Evolutionary conservation across 1,140 invertebrate species (phyloP), one percentile per base, ranked within the genome.

Genomic region (Brachionus rotundiformis): DNA sequence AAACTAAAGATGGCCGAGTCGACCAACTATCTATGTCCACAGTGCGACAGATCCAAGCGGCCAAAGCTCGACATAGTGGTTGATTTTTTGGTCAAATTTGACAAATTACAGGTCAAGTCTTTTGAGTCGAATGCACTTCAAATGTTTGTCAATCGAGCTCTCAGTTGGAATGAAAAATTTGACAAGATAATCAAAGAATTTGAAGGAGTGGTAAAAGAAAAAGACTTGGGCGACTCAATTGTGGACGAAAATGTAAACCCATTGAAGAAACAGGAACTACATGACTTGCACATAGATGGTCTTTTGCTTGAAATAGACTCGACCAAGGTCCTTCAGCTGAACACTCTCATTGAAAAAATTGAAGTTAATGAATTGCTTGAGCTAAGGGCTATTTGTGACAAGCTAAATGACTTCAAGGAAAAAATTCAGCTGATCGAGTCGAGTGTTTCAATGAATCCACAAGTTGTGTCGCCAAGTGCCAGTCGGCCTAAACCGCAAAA

Each of bases 11-110:
- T 79, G 76, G 63, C 63, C 33, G 63, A 68, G 8, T 68, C 63
- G n/a, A 36, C 63, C 16, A 36, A 36, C 8, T 68, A 33, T 36
- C n/a, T 68, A 16, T 79, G 76, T 27, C n/a, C 33, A 10, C n/a
- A 23, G 19, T 79, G 76, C 25, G 76, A 63, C 23, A 19, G 76
- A 23, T 79, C 76, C 23, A 79, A 79, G 13, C n/a, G 76, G 16
- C 76, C 76, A 16, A 79, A 63, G 11, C 27, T 79, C 1, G 76
- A 54, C 27, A 25, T 10, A 39, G 47, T 79, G 19, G 19, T 59
- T 25, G 47, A 79, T 39, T 36, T 54, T 39, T 36, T 79, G 25
- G 11, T 63, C 19, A 79, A 36, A 79, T 59, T 59, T 41, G 76
- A 79, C 19, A 59, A 54, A 16, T 59, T 79, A 33, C 29, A 79